Evolutionary conservation across 1,140 invertebrate genomes (phyloP).

Genomic region (Psix sp.): DNA sequence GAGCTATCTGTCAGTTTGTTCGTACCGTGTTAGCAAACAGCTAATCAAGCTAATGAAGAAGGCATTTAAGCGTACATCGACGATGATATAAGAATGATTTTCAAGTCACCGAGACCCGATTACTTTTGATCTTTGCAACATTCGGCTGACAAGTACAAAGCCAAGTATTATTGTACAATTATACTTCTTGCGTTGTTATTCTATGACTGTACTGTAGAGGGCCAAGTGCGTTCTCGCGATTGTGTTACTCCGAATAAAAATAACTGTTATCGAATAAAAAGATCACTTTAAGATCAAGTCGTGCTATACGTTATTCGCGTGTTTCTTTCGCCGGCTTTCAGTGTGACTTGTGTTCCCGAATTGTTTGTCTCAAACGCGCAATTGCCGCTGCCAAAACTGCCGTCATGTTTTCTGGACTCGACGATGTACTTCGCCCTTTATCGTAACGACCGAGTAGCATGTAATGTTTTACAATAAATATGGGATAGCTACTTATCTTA

Average conservation of each 20-base stretch:
- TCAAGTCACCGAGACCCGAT: neutral
- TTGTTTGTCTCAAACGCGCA: slow-evolving; percentile 21
- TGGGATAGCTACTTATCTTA: slow-evolving; percentile 66
- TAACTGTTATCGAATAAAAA: slow-evolving; percentile 1
- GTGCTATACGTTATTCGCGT: neutral
- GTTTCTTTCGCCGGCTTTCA: slow-evolving; percentile 23
- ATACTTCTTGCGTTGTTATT: slow-evolving; percentile 65
- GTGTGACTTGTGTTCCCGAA: slow-evolving; percentile 24
- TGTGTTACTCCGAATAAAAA: slow-evolving; percentile 3
- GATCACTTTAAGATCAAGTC: slow-evolving; percentile 2
- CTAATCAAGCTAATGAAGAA: slow-evolving; percentile 4
- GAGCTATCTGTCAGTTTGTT: slow-evolving; percentile 59
- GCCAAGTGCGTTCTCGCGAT: slow-evolving; percentile 48
- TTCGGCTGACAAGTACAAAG: slow-evolving; percentile 42
- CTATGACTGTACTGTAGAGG: slow-evolving; percentile 41
- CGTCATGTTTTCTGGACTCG: slow-evolving; percentile 35
- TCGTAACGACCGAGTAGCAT: slow-evolving; percentile 62
- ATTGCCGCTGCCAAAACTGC: slow-evolving; percentile 46
- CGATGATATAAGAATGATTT: slow-evolving; percentile 8
- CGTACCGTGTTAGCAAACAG: slow-evolving; percentile 32
- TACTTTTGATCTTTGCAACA: slow-evolving; percentile 41
- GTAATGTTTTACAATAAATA: slow-evolving; percentile 69
- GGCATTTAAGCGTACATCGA: neutral
- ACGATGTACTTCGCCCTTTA: slow-evolving; percentile 56
- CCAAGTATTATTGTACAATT: slow-evolving; percentile 67